Evolutionary conservation across 2,888 invertebrate genomes (phyloP), one percentile per base, ranked within the genome.

Genomic region (Hydroisotoma schaefferi): DNA sequence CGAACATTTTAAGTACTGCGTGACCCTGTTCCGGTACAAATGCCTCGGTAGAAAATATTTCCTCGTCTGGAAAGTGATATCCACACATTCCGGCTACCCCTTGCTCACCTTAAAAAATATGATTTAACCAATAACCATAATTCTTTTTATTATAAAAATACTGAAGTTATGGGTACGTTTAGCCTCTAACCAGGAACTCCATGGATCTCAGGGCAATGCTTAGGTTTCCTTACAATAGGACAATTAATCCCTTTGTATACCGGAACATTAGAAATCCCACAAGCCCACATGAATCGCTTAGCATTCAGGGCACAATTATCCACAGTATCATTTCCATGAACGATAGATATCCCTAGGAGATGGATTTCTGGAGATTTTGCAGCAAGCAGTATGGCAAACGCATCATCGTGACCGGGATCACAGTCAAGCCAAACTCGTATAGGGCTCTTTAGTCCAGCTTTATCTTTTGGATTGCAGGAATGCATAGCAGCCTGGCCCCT

Each of bases 81-180:
- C 67, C 67, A 46, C 67, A 67, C 62, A 67, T 62, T 25, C 67
- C 67, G 2, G 67, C 57, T n/a, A 67, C 67, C 5, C 67, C 67
- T n/a, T 67, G 33, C 25, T 61, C 58, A 8, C 67, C 67, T 66
- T 29, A 18, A 49, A 44, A 55, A 18, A 33, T 10, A 15, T 15
- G 8, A 33, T 33, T 25, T 6, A 23, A 12, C 22, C 20, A 51
- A 51, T 8, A 33, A 33, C 15, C 15, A 10, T 33, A 33, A 33
- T 33, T 33, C 15, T 33, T 33, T 33, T 8, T 15, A 10, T 33
- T 33, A 33, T 10, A 33, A 33, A 33, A 10, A 33, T 6, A 28
- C n/a, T 33, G 47, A 25, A 47, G 23, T 43, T 54, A 26, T 25
- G 3, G 54, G 18, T 54, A 4, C 4, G 22, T 10, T 48, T 48